phyloP scores from a whole-genome alignment of 2,113 vertebrate genomes.

The Phaethornis superciliosus region DNA sequence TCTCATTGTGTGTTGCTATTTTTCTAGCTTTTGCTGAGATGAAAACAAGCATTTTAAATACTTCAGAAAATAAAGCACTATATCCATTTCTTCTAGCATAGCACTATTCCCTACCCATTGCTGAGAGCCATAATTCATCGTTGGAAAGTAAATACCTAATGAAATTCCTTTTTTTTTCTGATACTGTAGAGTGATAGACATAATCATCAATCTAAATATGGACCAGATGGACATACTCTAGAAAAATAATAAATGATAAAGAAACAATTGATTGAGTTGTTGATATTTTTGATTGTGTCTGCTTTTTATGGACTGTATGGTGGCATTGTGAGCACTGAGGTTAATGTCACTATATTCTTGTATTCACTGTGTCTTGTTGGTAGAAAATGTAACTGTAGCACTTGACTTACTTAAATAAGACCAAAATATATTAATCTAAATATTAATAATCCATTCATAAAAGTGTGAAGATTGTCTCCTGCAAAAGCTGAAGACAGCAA shows the following conservation, averaged over 20 bases:
- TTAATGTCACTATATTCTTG: neutral
- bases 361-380: neutral
- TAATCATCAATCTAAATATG: constrained; percentile 9
- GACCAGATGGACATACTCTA: neutral
- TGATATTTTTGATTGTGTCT: neutral
- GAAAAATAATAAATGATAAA: neutral
- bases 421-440: constrained; percentile 5
- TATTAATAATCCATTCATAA: constrained; percentile 3
- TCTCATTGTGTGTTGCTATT: neutral
- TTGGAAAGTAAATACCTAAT: constrained; percentile 4
- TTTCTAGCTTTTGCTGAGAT: neutral
- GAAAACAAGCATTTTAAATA: neutral
- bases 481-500: neutral
- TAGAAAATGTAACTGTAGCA: neutral
- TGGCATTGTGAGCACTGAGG: neutral
- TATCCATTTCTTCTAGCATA: neutral
- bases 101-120: neutral
- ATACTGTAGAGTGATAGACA: neutral
- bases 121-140: neutral
- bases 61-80: neutral
- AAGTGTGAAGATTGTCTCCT: neutral
- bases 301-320: neutral
- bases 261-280: neutral
- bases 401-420: neutral
- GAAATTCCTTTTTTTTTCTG: neutral